Evolutionary conservation across 2,888 invertebrate species (phyloP).

Genomic region (Ommatoiulus sabulosus): DNA sequence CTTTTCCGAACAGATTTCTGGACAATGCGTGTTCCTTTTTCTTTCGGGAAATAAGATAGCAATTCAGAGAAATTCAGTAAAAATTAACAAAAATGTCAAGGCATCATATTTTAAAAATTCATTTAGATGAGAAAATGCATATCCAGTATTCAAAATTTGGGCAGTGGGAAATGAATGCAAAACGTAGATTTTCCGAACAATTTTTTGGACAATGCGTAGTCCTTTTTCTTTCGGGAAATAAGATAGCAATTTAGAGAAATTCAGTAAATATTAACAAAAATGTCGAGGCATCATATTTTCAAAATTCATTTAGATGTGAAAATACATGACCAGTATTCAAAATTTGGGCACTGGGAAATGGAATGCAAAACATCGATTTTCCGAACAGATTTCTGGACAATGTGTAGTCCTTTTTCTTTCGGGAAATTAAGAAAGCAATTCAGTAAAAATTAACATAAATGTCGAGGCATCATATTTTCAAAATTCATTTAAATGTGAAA

Average conservation of each 20-base stretch:
- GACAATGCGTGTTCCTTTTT: background rate
- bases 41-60: background rate
- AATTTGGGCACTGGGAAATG: background rate
- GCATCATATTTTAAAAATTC: too few species aligned
- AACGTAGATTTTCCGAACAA: background rate
- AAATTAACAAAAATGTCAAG: background rate
- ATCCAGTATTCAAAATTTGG: background rate
- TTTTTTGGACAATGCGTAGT: background rate
- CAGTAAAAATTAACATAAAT: background rate
- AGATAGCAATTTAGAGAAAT: background rate
- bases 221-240: background rate
- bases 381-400: background rate
- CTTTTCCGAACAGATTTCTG: background rate
- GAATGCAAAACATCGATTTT: background rate
- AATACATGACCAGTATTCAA: background rate
- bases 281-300: too few species aligned
- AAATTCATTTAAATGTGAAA: too few species aligned
- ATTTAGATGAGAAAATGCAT: background rate
- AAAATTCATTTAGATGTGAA: too few species aligned
- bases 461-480: too few species aligned
- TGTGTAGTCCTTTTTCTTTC: background rate
- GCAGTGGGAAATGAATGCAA: background rate
- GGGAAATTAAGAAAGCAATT: background rate
- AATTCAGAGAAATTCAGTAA: background rate
- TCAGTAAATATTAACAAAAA: background rate